Percentiles rank a stretch among this genome's conserved stretches.
Evolutionary conservation across 1,140 invertebrate species (phyloP).

Genomic region (Colletes latitarsis): DNA sequence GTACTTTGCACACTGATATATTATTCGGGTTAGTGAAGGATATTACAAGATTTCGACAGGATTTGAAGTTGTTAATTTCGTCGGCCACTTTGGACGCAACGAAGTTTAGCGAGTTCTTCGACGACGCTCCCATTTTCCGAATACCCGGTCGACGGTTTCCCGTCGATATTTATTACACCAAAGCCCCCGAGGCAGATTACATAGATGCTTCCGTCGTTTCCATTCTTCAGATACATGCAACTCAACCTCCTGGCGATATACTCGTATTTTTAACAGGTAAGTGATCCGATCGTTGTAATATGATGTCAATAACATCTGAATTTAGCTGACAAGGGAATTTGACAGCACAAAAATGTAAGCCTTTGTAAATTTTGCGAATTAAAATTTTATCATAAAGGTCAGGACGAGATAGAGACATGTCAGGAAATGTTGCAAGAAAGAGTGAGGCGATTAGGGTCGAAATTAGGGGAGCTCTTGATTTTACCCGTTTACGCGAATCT

Average conservation of each 20-base stretch:
- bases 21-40: constrained; percentile 99
- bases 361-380: not conserved
- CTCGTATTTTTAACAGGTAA: constrained; percentile 97
- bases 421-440: constrained; percentile 96
- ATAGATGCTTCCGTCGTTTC: constrained; percentile 98
- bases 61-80: constrained; percentile 98
- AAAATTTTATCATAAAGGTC: constrained; percentile 70
- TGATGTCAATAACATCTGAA: too few species aligned
- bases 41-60: constrained; percentile 95
- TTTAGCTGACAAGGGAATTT: too few species aligned
- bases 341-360: too few species aligned
- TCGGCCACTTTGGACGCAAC: constrained; percentile 98
- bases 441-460: constrained; percentile 93
- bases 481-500: constrained; percentile 99
- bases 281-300: constrained; percentile 37
- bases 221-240: constrained; percentile 98
- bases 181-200: constrained; percentile 99
- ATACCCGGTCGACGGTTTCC: constrained; percentile 94
- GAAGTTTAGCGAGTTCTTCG: constrained; percentile 99
- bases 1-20: constrained; percentile 99
- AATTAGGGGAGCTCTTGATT: constrained; percentile 96
- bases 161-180: constrained; percentile 99
- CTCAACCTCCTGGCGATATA: constrained; percentile 97
- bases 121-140: constrained; percentile 98
- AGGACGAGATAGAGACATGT: constrained; percentile 98